Percentiles rank a stretch among this genome's conserved stretches.
Conservation (phyloP, 2,113 vertebrate genomes). For the Spea multiplicata region DNA sequence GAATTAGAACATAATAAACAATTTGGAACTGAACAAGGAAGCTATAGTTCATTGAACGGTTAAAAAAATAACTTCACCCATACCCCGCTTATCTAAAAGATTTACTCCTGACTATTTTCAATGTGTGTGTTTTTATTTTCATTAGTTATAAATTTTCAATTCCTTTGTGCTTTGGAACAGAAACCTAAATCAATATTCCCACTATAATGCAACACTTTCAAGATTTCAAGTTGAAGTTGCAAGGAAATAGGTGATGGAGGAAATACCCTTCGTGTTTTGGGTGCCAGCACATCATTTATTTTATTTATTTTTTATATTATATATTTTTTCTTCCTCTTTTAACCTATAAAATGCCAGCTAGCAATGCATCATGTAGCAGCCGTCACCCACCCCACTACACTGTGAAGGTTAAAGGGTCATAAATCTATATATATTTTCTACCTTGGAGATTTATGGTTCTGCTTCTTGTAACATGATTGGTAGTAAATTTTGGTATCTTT, state of each 20-base stretch:
- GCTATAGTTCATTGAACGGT: constrained; percentile 74
- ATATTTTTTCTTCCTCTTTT: no score
- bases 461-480: neutral
- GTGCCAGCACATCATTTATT: constrained; percentile 48
- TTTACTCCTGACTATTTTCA: constrained; percentile 65
- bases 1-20: neutral
- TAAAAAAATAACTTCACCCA: constrained; percentile 72
- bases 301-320: constrained; percentile 49
- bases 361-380: no score
- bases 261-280: constrained; percentile 56
- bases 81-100: constrained; percentile 67
- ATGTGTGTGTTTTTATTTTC: constrained; percentile 65
- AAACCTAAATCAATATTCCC: constrained; percentile 67
- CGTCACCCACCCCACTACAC: neutral
- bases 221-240: constrained; percentile 57
- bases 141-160: constrained; percentile 65
- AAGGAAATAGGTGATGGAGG: constrained; percentile 62
- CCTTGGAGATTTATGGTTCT: neutral
- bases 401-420: constrained; percentile 36
- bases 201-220: constrained; percentile 55
- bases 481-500: neutral
- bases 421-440: neutral
- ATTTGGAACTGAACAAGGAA: constrained; percentile 55
- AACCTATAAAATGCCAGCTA: neutral
- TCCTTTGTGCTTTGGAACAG: constrained; percentile 54